Conservation (phyloP, 1,140 invertebrate species). For the Tribolium castaneum region DNA sequence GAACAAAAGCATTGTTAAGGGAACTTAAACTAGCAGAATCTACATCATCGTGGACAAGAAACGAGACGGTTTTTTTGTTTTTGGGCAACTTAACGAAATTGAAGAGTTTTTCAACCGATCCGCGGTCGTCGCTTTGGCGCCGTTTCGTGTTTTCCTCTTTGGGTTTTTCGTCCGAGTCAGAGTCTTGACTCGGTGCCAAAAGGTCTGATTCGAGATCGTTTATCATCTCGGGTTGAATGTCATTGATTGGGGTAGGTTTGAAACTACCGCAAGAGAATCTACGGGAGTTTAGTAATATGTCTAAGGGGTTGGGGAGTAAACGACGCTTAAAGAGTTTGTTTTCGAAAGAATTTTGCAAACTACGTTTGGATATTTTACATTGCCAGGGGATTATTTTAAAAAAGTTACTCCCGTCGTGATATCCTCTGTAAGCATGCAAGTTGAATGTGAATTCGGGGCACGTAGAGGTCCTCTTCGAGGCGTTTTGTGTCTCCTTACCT, state of each 20-base stretch:
- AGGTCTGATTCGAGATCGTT: constrained; percentile 36
- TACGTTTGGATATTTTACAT: background rate
- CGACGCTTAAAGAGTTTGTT: background rate
- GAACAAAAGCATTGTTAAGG: constrained; percentile 43
- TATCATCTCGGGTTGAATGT: constrained; percentile 37
- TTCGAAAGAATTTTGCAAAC: background rate
- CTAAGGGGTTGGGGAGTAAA: background rate
- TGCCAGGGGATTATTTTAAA: background rate
- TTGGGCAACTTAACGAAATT: constrained; percentile 15
- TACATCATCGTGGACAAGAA: background rate
- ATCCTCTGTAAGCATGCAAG: background rate
- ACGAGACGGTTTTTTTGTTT: constrained; percentile 20
- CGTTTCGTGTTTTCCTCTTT: background rate
- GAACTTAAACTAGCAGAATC: constrained; percentile 29
- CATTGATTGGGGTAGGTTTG: constrained; percentile 19
- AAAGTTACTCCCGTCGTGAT: background rate
- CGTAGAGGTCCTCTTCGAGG: background rate
- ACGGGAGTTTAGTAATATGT: background rate
- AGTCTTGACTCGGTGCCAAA: constrained; percentile 44
- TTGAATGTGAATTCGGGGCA: no score
- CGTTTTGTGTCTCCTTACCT: constrained; percentile 69
- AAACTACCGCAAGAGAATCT: background rate
- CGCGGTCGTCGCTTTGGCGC: constrained; percentile 4
- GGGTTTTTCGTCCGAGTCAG: background rate
- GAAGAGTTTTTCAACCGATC: constrained; percentile 16